Conservation (phyloP, 2,888 invertebrate genomes). For the Drosophila ustulata region DNA sequence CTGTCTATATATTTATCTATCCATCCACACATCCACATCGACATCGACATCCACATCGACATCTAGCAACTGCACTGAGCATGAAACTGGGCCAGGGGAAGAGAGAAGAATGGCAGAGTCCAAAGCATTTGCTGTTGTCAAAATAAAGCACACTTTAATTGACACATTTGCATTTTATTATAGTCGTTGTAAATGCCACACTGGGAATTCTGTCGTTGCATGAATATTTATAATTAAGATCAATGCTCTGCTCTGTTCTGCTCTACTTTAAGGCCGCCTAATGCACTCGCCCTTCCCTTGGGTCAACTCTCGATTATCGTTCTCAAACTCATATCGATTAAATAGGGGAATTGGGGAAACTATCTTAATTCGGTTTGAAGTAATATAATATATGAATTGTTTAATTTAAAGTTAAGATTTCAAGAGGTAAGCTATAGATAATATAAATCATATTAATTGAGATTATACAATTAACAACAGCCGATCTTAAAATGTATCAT, state of each 20-base stretch:
- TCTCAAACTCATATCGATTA: slow-evolving; percentile 11
- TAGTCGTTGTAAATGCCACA: slow-evolving; percentile 53
- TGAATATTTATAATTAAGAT: slow-evolving; percentile 77
- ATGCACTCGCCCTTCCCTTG: slow-evolving; percentile 13
- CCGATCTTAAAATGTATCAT: no score
- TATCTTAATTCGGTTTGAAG: not conserved
- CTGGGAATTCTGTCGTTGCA: slow-evolving; percentile 54
- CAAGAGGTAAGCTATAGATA: not conserved
- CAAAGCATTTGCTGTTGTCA: slow-evolving; percentile 68
- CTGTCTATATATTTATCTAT: slow-evolving; percentile 66
- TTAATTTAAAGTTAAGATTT: not conserved
- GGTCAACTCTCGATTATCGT: slow-evolving; percentile 33
- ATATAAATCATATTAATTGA: no score
- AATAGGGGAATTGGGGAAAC: slow-evolving; percentile 7
- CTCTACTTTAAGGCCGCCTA: slow-evolving; percentile 28
- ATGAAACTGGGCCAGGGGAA: slow-evolving; percentile 19
- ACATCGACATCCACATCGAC: slow-evolving; percentile 32
- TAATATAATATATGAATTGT: not conserved
- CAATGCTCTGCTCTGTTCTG: slow-evolving; percentile 41
- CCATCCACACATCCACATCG: slow-evolving; percentile 37
- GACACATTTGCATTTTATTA: slow-evolving; percentile 81
- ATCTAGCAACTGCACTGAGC: slow-evolving; percentile 3
- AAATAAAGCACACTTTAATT: slow-evolving; percentile 82
- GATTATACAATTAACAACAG: no score
- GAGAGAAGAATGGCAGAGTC: not conserved